These are phyloP conservation scores for Orientallactaga bullata DNA, from an alignment of 2,113 vertebrate species.

Conservation along the genomic window DNA sequence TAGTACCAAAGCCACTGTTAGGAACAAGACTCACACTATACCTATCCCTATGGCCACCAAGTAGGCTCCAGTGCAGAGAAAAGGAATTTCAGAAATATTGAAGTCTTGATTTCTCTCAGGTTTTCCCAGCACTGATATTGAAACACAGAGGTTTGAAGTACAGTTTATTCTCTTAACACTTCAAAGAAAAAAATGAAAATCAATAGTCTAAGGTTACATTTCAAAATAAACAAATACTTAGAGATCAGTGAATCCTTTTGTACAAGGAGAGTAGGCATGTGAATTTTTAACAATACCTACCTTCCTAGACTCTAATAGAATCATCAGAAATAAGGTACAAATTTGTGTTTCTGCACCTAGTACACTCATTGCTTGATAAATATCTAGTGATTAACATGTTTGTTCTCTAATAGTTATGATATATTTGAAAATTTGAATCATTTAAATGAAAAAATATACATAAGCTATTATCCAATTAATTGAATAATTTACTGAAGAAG, in stretches of 20 bases:
- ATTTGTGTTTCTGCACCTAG: neutral
- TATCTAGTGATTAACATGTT: neutral
- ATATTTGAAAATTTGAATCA: slow-evolving; percentile 26
- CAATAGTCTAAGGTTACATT: neutral
- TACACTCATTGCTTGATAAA: neutral
- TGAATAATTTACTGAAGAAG: neutral
- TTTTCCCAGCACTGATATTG: slow-evolving; percentile 87
- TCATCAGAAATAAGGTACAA: neutral
- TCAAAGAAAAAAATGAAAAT: slow-evolving; percentile 2
- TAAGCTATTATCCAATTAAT: neutral
- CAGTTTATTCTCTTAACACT: neutral
- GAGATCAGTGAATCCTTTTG: neutral
- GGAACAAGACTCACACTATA: slow-evolving; percentile 90
- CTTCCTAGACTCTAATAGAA: slow-evolving; percentile 32
- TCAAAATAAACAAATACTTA: slow-evolving; percentile 38
- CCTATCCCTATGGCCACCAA: slow-evolving; percentile 85
- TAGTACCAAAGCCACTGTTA: slow-evolving; percentile 87
- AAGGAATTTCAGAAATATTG: slow-evolving; percentile 87
- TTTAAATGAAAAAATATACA: slow-evolving; percentile 39
- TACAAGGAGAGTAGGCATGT: neutral
- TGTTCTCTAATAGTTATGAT: slow-evolving; percentile 34
- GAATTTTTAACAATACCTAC: neutral
- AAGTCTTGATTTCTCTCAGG: slow-evolving; percentile 84
- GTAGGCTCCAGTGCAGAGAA: slow-evolving; percentile 88
- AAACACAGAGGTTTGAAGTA: slow-evolving; percentile 66